A percentile compares a stretch with the other conserved stretches of the same genome.
Conservation (phyloP, 2,797 vertebrate genomes). For the Aplochiton taeniatus region DNA sequence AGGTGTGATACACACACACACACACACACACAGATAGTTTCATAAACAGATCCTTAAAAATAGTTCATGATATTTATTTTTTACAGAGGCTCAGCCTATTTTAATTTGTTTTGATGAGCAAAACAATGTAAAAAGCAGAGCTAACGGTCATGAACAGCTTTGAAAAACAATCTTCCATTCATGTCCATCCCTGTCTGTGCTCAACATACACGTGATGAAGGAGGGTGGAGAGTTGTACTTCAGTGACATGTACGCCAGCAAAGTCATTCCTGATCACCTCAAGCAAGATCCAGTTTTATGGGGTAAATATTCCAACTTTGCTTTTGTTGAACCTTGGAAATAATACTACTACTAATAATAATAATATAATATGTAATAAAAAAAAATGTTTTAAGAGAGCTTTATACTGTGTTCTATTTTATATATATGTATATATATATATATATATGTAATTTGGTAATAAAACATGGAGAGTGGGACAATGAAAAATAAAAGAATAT, state of each 20-base stretch:
- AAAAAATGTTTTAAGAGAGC: not conserved
- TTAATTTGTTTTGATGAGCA: too few relatives aligned
- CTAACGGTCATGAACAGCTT: too few relatives aligned
- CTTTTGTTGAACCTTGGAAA: not conserved
- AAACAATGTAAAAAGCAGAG: too few relatives aligned
- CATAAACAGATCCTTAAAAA: not conserved
- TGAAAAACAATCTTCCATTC: too few relatives aligned
- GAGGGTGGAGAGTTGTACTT: slow-evolving; percentile 77
- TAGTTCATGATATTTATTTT: not conserved
- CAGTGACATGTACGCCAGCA: slow-evolving; percentile 78
- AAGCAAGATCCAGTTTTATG: slow-evolving; percentile 72
- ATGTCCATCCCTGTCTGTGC: not conserved
- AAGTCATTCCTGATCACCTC: slow-evolving; percentile 69
- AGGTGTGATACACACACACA: not conserved
- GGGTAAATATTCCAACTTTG: slow-evolving; percentile 57
- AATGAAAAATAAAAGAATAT: too few relatives aligned
- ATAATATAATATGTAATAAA: not conserved
- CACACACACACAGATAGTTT: not conserved
- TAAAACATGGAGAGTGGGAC: too few relatives aligned
- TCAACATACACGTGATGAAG: slow-evolving; percentile 42
- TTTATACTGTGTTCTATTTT: not conserved
- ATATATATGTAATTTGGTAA: too few relatives aligned
- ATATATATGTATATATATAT: not conserved
- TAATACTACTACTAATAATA: not conserved
- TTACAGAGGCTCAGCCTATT: not conserved